phyloP scores from a whole-genome alignment of 2,888 invertebrate genomes.

The Clunio marinus region DNA sequence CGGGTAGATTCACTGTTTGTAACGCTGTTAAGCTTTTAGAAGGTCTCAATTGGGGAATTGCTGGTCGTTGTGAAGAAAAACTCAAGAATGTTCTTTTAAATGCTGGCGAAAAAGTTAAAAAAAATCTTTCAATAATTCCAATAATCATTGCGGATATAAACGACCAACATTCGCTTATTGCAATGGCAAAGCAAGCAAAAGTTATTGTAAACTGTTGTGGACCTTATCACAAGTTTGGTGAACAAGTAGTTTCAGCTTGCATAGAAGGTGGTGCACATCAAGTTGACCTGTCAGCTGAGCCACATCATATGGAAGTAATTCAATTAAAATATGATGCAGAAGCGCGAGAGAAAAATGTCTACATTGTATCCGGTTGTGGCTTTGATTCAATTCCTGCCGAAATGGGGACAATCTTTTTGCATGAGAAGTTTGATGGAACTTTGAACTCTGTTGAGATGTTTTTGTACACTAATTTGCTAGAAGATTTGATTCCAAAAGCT shows the following conservation, averaged over 20 bases:
- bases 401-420: slow-evolving; percentile 73
- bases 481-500: slow-evolving; percentile 46
- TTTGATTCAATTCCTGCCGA: slow-evolving; percentile 91
- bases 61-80: slow-evolving; percentile 66
- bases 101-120: slow-evolving; percentile 53
- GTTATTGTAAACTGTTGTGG: slow-evolving; percentile 91
- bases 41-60: slow-evolving; percentile 78
- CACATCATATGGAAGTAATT: slow-evolving; percentile 81
- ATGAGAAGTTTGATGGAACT: slow-evolving; percentile 70
- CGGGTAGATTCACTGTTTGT: slow-evolving; percentile 78
- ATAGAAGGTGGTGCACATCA: slow-evolving; percentile 76
- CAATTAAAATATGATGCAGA: slow-evolving; percentile 71
- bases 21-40: slow-evolving; percentile 56
- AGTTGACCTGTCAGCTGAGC: slow-evolving; percentile 91
- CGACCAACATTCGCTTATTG: slow-evolving; percentile 66
- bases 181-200: slow-evolving; percentile 75
- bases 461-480: slow-evolving; percentile 52
- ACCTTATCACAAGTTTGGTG: slow-evolving; percentile 77
- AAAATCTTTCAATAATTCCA: slow-evolving; percentile 56
- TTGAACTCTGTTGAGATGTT: slow-evolving; percentile 76
- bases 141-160: slow-evolving; percentile 74
- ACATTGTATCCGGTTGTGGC: slow-evolving; percentile 86
- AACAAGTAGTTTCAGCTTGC: slow-evolving; percentile 76
- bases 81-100: slow-evolving; percentile 53
- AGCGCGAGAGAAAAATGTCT: slow-evolving; percentile 76